phyloP scores from a whole-genome alignment of 2,113 vertebrate genomes.

The Puma concolor region DNA sequence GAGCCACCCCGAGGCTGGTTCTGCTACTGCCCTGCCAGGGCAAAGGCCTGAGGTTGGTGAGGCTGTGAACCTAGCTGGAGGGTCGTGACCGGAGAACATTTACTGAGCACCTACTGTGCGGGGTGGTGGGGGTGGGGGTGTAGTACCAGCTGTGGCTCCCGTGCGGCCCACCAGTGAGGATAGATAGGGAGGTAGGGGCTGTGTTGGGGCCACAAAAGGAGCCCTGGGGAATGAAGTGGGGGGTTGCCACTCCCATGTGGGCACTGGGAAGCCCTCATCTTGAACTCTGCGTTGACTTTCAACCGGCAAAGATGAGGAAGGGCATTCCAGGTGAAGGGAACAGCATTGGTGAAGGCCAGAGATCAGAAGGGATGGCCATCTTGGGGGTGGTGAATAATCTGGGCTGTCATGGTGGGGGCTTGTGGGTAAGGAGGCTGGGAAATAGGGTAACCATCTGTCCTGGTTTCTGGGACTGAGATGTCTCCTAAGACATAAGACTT shows the following conservation, averaged over 20 bases:
- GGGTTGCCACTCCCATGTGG: fast-evolving
- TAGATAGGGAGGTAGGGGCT: too few species aligned
- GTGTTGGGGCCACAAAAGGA: neutral
- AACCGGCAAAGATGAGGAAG: neutral
- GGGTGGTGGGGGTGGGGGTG: neutral
- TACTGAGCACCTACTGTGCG: neutral
- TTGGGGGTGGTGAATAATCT: neutral
- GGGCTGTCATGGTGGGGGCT: neutral
- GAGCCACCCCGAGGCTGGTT: neutral
- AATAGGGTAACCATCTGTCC: neutral
- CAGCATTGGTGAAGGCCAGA: neutral
- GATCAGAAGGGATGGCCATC: neutral
- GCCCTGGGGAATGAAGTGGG: neutral
- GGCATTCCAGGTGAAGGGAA: neutral
- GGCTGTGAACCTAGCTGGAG: fast-evolving
- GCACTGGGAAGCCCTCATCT: neutral
- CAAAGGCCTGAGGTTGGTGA: neutral
- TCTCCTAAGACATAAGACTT: neutral
- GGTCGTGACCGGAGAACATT: neutral
- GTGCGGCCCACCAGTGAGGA: neutral
- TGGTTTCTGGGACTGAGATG: neutral
- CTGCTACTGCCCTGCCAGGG: neutral
- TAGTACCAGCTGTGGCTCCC: fast-evolving
- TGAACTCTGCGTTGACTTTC: fast-evolving
- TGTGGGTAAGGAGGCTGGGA: neutral